Percentiles rank a stretch among this genome's conserved stretches.
Evolutionary conservation across 2,888 invertebrate species (phyloP).

Genomic region (Spialia ferax): DNA sequence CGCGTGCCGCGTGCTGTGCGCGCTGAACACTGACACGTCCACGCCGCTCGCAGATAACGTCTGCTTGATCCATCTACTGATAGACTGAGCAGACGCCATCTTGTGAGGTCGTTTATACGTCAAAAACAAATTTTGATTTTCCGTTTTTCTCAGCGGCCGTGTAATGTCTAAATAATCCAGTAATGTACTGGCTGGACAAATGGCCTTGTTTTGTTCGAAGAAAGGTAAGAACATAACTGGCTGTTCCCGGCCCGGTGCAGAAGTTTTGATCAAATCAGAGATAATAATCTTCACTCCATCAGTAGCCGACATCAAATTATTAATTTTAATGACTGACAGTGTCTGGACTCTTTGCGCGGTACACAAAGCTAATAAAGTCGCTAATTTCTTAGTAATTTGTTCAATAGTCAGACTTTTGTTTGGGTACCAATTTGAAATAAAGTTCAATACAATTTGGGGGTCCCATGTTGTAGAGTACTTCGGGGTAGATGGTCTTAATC

Average conservation of each 20-base stretch:
- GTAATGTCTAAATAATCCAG: background rate
- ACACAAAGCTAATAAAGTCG: slow-evolving; percentile 6
- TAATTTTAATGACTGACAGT: slow-evolving; percentile 2
- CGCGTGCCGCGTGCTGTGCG: slow-evolving; percentile 40
- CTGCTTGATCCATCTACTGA: slow-evolving; percentile 18
- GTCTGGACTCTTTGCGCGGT: slow-evolving; percentile 18
- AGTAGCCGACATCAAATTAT: background rate
- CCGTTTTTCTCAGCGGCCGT: background rate
- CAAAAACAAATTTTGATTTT: background rate
- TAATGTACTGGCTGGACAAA: slow-evolving; percentile 7
- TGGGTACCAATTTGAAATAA: slow-evolving; percentile 5
- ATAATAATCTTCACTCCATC: background rate
- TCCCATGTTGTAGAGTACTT: slow-evolving; percentile 47
- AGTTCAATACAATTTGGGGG: slow-evolving; percentile 27
- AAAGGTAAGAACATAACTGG: slow-evolving; percentile 2
- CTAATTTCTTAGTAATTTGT: slow-evolving; percentile 17
- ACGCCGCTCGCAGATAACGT: slow-evolving; percentile 12
- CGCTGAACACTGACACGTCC: slow-evolving; percentile 21
- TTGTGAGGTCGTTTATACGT: slow-evolving; percentile 8
- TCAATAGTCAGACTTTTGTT: background rate
- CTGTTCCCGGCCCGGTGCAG: slow-evolving; percentile 1
- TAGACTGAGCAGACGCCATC: background rate
- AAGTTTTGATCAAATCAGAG: slow-evolving; percentile 7
- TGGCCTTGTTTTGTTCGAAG: background rate
- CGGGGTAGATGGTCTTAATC: slow-evolving; percentile 43